A percentile compares a stretch with the other conserved stretches of the same genome.
phyloP scores from a whole-genome alignment of 2,113 vertebrate genomes.

The Mesoclemmys tuberculata region DNA sequence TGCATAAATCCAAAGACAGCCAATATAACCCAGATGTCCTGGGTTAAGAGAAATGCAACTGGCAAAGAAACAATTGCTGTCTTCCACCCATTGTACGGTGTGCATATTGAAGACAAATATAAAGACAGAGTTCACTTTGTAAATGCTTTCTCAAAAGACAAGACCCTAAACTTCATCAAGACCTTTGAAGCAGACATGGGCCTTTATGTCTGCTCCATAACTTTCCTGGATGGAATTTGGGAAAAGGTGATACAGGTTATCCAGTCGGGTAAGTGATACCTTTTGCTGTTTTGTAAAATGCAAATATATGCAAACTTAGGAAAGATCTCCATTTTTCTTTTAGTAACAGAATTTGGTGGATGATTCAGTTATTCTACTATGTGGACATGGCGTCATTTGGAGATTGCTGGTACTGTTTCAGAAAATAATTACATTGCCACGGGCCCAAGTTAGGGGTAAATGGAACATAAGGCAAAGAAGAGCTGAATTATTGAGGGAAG shows the following conservation, averaged over 20 bases:
- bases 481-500: neutral
- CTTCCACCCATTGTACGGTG: slow-evolving; percentile 71
- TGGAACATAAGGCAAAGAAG: fast-evolving
- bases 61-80: slow-evolving; percentile 71
- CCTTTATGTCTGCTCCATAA: slow-evolving; percentile 80
- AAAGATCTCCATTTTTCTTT: neutral
- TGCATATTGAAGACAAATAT: slow-evolving; percentile 62
- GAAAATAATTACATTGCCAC: neutral
- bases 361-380: neutral
- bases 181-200: slow-evolving; percentile 79
- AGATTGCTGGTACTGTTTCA: neutral
- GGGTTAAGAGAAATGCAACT: slow-evolving; percentile 74
- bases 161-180: slow-evolving; percentile 80
- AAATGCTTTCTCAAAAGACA: slow-evolving; percentile 66
- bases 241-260: slow-evolving; percentile 76
- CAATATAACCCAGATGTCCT: slow-evolving; percentile 80
- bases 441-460: neutral
- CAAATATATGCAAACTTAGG: neutral
- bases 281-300: neutral
- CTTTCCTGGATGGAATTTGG: slow-evolving; percentile 81
- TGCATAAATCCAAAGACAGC: slow-evolving; percentile 78
- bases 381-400: neutral
- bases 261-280: slow-evolving; percentile 70
- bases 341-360: neutral
- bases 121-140: slow-evolving; percentile 76